Base-by-base conservation (phyloP, 2,113 vertebrate genomes). In the Mandrillus leucophaeus region DNA sequence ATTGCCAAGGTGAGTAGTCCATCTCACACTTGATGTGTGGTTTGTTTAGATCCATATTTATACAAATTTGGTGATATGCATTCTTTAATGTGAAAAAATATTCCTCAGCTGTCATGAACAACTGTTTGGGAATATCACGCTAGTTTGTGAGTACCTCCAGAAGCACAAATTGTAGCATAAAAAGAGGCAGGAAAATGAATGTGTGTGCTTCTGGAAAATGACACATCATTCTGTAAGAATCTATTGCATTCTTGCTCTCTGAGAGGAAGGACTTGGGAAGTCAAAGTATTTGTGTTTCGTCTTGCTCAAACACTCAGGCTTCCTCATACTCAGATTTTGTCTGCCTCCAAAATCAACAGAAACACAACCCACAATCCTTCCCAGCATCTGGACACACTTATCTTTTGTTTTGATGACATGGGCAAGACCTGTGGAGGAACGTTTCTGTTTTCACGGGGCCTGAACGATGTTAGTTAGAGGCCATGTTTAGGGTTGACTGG, bases 401-500 rank as follows among this genome's bases (percentile, higher is more conserved):
- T 8, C 68, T 80, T 92, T 38, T 64, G 73, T 76, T 57, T 73
- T 25, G 20, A 32, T 72, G 84, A 52, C 43, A 10, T 5, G 43
- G 61, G 3, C 52, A 9, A 82, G 73, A 79, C 64, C 12, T 4
- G 3, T 23, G 43, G 30, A 91, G 92, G 59, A 64, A 18, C 1
- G 0, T 40, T 76, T 22, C 27, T 18, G 7, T 64, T 38, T 78
- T 43, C 22, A 12, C 0, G 11, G 17, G 20, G 8, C 38, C 30
- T 38, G 79, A 55, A 3, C 0, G 0, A 59, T 4, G 38, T 20
- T 82, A 16, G 8, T 1, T 27, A 50, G 30, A 17, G 72, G 4
- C 4, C 16, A 3, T 0, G 2, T 4, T n/a, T 2, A 12, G 11
- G 45, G 2, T 20, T 9, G 23, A 9, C 57, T 68, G 61, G 73